Evolutionary conservation across 2,797 vertebrate genomes (phyloP).

Genomic region (Syngnathus rostellatus): DNA sequence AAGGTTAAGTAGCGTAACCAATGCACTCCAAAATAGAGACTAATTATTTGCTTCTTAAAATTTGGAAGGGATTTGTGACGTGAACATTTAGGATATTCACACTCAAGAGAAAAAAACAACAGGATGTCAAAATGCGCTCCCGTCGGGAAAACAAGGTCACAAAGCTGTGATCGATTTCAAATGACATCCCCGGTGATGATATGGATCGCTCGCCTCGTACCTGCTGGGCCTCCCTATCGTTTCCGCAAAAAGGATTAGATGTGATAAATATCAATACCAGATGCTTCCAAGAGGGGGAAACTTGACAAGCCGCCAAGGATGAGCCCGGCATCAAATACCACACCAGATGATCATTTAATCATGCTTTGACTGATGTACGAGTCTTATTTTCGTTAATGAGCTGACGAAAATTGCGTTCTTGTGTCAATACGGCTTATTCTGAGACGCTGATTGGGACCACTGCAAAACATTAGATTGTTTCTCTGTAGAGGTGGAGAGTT

Average conservation of each 20-base stretch:
- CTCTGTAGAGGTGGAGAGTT: no score
- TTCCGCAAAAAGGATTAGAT: conserved; percentile 48
- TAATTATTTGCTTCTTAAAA: neutral
- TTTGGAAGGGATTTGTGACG: neutral
- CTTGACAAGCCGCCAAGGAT: conserved; percentile 35
- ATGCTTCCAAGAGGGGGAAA: conserved; percentile 40
- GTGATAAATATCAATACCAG: conserved; percentile 50
- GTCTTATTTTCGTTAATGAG: neutral
- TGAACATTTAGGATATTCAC: neutral
- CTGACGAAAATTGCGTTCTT: neutral
- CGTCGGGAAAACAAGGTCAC: neutral
- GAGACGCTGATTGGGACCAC: no score
- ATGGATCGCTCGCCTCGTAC: conserved; percentile 28
- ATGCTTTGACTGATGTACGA: neutral
- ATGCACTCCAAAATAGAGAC: neutral
- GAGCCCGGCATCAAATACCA: conserved; percentile 11
- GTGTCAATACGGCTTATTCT: neutral
- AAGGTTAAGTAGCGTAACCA: conserved; percentile 4
- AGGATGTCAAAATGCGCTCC: neutral
- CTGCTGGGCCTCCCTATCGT: conserved; percentile 36
- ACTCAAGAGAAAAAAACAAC: neutral
- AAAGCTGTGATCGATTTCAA: neutral
- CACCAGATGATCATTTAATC: conserved; percentile 1
- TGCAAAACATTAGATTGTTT: no score
- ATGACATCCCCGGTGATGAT: neutral